These are phyloP conservation scores for Hydrotaea diabolus DNA, from an alignment of 2,888 invertebrate genomes.

Conservation along the genomic window DNA sequence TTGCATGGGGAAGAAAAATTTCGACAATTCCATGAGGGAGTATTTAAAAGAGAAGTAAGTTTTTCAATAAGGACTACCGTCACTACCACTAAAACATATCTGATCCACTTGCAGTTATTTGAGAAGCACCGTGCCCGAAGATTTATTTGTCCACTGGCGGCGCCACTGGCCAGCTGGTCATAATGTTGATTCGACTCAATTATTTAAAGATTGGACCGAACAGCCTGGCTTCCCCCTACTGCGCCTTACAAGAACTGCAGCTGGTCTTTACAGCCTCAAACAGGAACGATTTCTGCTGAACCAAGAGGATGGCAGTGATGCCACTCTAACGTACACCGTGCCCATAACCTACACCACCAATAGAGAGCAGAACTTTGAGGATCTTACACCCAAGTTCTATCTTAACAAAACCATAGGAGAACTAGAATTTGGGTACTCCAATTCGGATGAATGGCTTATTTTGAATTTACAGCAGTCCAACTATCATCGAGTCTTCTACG, in stretches of 20 bases:
- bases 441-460: slow-evolving; percentile 74
- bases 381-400: slow-evolving; percentile 71
- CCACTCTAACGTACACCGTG: slow-evolving; percentile 72
- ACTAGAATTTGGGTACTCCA: slow-evolving; percentile 40
- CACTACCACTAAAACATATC: neutral
- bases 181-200: slow-evolving; percentile 74
- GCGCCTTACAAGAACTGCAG: slow-evolving; percentile 77
- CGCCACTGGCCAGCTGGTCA: slow-evolving; percentile 72
- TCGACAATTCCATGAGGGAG: slow-evolving; percentile 82
- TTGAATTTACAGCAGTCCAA: slow-evolving; percentile 76
- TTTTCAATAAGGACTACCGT: neutral
- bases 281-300: slow-evolving; percentile 74
- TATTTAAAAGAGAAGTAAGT: slow-evolving; percentile 83
- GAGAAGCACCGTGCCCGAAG: slow-evolving; percentile 80
- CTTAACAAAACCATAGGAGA: slow-evolving; percentile 63
- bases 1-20: slow-evolving; percentile 82
- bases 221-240: slow-evolving; percentile 86
- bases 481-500: slow-evolving; percentile 86
- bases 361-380: slow-evolving; percentile 69
- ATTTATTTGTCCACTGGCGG: slow-evolving; percentile 82
- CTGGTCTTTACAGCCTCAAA: slow-evolving; percentile 52
- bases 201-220: slow-evolving; percentile 84
- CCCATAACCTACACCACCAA: slow-evolving; percentile 77
- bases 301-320: slow-evolving; percentile 69
- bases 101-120: slow-evolving; percentile 69